phyloP scores from a whole-genome alignment of 2,888 invertebrate species.

The Drosophila flavopinicola region DNA sequence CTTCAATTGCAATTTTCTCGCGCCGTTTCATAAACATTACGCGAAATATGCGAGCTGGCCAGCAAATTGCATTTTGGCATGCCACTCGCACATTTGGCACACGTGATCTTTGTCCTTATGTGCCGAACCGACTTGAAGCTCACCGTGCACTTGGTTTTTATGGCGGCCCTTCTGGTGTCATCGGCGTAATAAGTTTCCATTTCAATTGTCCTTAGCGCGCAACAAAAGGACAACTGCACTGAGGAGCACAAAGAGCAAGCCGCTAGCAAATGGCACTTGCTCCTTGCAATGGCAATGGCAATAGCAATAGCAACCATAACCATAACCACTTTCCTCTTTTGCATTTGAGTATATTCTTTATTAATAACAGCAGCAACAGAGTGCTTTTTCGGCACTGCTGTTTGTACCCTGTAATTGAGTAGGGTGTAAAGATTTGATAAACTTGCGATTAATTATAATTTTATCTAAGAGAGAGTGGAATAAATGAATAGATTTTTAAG shows the following conservation, averaged over 20 bases:
- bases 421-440: background rate
- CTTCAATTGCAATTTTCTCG: slow-evolving; percentile 29
- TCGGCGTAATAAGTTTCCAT: slow-evolving; percentile 71
- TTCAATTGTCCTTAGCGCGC: slow-evolving; percentile 66
- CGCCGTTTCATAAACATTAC: slow-evolving; percentile 26
- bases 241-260: slow-evolving; percentile 1
- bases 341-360: slow-evolving; percentile 51
- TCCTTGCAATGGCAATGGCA: slow-evolving; percentile 23
- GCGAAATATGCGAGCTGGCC: slow-evolving; percentile 24
- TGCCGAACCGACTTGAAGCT: slow-evolving; percentile 14
- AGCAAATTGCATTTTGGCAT: slow-evolving; percentile 65
- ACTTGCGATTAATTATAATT: too few species aligned
- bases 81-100: slow-evolving; percentile 43
- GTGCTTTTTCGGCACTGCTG: slow-evolving; percentile 1
- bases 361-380: slow-evolving; percentile 39
- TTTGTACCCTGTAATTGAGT: slow-evolving; percentile 1
- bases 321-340: slow-evolving; percentile 42
- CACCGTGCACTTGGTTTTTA: slow-evolving; percentile 49
- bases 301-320: slow-evolving; percentile 28
- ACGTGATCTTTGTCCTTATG: slow-evolving; percentile 50
- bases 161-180: slow-evolving; percentile 43
- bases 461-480: too few species aligned
- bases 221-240: slow-evolving; percentile 41
- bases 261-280: slow-evolving; percentile 41
- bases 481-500: too few species aligned